Percentiles rank a stretch among this genome's conserved stretches.
phyloP scores from a whole-genome alignment of 2,797 vertebrate genomes.

The Morus bassanus region DNA sequence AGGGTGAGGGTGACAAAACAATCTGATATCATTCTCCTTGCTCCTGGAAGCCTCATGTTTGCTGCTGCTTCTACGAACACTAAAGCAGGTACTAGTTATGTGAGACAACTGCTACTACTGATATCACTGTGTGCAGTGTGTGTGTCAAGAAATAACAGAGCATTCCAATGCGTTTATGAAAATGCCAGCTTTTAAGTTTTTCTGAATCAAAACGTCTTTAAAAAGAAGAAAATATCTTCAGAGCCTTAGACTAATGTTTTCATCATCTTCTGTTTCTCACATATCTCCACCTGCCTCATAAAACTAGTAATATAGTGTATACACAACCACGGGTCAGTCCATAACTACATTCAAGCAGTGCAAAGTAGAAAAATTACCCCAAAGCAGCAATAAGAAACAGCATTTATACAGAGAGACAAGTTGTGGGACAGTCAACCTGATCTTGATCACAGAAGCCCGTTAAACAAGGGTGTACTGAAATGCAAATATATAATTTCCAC shows the following conservation, averaged over 20 bases:
- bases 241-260: background rate
- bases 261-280: background rate
- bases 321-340: background rate
- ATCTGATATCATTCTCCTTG: background rate
- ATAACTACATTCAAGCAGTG: background rate
- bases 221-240: background rate
- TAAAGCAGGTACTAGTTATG: background rate
- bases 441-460: background rate
- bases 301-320: background rate
- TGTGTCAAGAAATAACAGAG: background rate
- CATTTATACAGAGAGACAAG: background rate
- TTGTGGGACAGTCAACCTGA: background rate
- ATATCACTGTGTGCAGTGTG: background rate
- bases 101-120: background rate
- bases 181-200: background rate
- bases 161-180: background rate
- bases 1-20: background rate
- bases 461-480: background rate
- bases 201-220: background rate
- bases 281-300: background rate
- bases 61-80: background rate
- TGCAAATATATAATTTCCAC: constrained; percentile 15
- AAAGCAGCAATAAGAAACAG: background rate
- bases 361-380: background rate
- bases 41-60: background rate